Conservation (phyloP, 2,113 vertebrate species). For the Calyptomena viridis region DNA sequence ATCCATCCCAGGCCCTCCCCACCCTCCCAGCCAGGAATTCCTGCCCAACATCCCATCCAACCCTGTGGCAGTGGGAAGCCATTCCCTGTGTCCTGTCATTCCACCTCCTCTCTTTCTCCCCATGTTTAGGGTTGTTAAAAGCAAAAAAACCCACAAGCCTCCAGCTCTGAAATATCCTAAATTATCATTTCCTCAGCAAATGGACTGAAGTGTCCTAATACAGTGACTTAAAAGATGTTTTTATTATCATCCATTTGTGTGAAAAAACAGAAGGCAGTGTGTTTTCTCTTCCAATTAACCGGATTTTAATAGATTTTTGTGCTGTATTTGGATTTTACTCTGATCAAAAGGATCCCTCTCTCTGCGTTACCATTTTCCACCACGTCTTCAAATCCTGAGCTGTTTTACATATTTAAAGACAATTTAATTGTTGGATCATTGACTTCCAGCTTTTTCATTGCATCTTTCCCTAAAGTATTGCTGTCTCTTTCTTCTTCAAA, state of each 20-base stretch:
- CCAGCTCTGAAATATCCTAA: neutral
- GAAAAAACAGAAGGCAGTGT: neutral
- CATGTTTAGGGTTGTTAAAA: neutral
- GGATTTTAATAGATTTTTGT: neutral
- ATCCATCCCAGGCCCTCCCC: neutral
- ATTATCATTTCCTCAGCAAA: neutral
- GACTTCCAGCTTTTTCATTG: neutral
- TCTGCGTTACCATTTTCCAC: neutral
- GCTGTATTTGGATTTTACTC: neutral
- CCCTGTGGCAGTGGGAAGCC: neutral
- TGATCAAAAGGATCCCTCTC: neutral
- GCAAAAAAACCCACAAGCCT: neutral
- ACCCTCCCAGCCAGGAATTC: neutral
- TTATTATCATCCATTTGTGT: neutral
- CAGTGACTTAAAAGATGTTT: neutral
- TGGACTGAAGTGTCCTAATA: too few species aligned
- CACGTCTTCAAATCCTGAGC: neutral
- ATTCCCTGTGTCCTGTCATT: neutral
- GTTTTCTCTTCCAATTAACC: neutral
- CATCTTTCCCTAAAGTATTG: neutral
- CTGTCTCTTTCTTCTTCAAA: neutral
- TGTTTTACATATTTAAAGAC: neutral
- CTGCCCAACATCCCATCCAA: neutral
- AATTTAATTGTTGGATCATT: neutral
- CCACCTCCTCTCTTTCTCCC: neutral